Conservation (phyloP, 37 sponge, comb jelly and placozoan species). For the Axinella damicornis region DNA sequence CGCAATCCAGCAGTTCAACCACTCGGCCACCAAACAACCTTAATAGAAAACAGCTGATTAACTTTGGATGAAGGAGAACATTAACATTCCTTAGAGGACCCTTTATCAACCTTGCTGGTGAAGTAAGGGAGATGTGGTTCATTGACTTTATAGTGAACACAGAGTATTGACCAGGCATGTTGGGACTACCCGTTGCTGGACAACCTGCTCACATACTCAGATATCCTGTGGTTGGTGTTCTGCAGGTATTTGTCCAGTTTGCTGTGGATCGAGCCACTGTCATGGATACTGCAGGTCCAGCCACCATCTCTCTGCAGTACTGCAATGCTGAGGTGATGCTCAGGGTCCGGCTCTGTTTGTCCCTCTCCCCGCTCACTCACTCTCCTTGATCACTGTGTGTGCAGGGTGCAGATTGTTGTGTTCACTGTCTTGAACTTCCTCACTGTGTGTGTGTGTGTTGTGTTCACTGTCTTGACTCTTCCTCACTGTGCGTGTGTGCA, state of each 20-base stretch:
- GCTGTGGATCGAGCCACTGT: slow-evolving; percentile 26
- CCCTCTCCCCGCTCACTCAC: neutral
- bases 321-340: slow-evolving; percentile 14
- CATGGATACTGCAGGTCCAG: slow-evolving; percentile 13
- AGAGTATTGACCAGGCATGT: no score
- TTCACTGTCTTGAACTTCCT: slow-evolving; percentile 15
- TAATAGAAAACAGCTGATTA: no score
- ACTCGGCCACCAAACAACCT: no score
- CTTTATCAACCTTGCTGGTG: no score
- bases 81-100: no score
- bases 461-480: neutral
- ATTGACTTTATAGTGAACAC: no score
- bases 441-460: neutral
- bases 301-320: slow-evolving; percentile 4
- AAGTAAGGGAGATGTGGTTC: no score
- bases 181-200: no score
- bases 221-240: no score
- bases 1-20: no score
- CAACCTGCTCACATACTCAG: no score
- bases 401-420: slow-evolving; percentile 15
- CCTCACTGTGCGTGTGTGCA: neutral
- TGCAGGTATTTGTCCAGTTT: slow-evolving; percentile 17
- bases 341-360: neutral
- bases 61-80: no score
- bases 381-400: neutral